phyloP scores from a whole-genome alignment of 2,797 vertebrate genomes.

The Mionectes olivaceus region DNA sequence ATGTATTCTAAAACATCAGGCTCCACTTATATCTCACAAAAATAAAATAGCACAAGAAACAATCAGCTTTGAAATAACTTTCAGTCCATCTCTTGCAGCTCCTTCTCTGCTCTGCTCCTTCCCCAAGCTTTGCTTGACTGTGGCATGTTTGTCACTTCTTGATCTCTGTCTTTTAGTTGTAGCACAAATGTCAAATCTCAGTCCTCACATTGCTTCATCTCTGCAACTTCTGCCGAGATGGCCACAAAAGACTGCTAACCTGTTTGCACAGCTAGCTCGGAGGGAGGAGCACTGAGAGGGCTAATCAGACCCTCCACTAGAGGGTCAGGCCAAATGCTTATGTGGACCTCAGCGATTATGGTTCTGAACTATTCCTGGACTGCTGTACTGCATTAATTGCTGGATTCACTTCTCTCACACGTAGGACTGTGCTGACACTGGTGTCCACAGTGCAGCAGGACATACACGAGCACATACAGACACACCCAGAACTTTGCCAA shows the following conservation, averaged over 20 bases:
- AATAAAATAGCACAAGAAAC: constrained; percentile 21
- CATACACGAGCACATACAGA: accelerated
- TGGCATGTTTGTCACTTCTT: not conserved
- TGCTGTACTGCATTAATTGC: not conserved
- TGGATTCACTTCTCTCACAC: not conserved
- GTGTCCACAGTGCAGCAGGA: not conserved
- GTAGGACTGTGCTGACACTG: not conserved
- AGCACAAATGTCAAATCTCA: not conserved
- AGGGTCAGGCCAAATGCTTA: not conserved
- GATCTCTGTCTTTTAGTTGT: not conserved
- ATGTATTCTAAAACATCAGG: not conserved
- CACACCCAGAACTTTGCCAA: not conserved
- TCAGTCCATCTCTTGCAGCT: not conserved
- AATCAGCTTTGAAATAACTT: constrained; percentile 29
- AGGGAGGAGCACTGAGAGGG: not conserved
- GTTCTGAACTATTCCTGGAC: not conserved
- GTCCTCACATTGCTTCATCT: not conserved
- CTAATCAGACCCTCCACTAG: accelerated
- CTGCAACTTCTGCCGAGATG: not conserved
- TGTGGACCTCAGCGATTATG: not conserved
- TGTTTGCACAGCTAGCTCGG: not conserved
- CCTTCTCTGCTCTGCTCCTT: not conserved
- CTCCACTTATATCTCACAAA: not conserved
- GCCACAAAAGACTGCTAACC: not conserved
- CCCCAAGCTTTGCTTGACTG: not conserved